A percentile compares a stretch with the other conserved stretches of the same genome.
These are phyloP conservation scores for Pangasius krempfi DNA, from an alignment of 2,797 vertebrate genomes.

Conservation along the genomic window DNA sequence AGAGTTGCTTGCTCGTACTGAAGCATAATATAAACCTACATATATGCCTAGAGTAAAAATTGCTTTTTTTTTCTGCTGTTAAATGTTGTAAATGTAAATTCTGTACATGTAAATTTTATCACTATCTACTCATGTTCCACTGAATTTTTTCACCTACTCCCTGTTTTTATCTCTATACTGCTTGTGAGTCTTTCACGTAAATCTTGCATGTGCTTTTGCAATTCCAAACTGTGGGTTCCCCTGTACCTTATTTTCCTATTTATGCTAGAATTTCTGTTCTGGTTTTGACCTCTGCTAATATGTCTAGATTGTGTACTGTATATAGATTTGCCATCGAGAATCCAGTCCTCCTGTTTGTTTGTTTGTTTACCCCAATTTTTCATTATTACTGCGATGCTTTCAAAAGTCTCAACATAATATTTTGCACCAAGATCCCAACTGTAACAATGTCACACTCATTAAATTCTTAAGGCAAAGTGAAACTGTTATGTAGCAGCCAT, in stretches of 20 bases:
- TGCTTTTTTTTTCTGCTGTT: not conserved
- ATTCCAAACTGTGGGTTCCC: not conserved
- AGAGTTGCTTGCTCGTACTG: not conserved
- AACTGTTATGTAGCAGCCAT: not conserved
- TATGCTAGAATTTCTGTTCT: not conserved
- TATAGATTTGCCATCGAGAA: not conserved
- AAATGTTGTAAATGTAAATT: not conserved
- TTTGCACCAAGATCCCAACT: not conserved
- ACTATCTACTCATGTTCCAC: not conserved
- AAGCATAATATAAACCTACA: not conserved
- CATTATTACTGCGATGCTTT: not conserved
- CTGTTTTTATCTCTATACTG: not conserved
- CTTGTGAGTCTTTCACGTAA: not conserved
- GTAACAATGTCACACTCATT: not conserved
- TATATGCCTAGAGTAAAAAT: not conserved
- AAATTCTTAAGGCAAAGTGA: not conserved
- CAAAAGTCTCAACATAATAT: not conserved
- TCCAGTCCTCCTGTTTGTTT: not conserved
- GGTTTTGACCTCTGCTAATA: not conserved
- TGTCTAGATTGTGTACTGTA: not conserved
- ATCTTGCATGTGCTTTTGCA: not conserved
- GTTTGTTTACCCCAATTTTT: not conserved
- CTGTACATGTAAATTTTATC: not conserved
- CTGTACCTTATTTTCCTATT: not conserved
- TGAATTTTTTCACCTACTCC: not conserved